Base-by-base conservation (phyloP, 2,797 vertebrate genomes). In the Pseudochromis fuscus region DNA sequence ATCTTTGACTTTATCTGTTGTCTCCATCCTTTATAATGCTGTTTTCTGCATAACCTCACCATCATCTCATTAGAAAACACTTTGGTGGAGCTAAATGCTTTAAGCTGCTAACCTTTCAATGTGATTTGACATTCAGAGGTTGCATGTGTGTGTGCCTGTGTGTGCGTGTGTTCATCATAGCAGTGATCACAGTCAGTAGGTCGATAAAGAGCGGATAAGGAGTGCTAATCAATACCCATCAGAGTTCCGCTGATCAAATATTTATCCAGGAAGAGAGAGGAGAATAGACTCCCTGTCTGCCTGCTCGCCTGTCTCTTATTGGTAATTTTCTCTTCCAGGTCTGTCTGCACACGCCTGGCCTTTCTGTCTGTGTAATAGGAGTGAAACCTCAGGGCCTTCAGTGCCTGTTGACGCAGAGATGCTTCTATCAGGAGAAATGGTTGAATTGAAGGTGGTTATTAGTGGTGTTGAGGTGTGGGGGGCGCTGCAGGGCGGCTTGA, bases 221-320 rank as follows among this genome's bases (percentile, higher is more conserved):
- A n/a, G 91, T 84, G 88, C 86, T 84, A 87, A 96, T 97, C 96
- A 90, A 95, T 97, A 94, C 76, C 92, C 88, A 85, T 92, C 88
- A 94, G 93, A 93, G 88, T 86, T 89, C 85, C 21, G 49, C 87
- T 92, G 87, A 93, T 97, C 81, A 88, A 90, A 88, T 90, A 90
- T 90, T 88, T 80, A 84, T 91, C 83, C 75, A 83, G 85, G 73
- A 84, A 88, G 82, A 66, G 76, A 64, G 63, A 37, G 49, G 49
- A 52, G 74, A 67, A 83, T 72, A 74, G 80, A 85, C 82, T 86
- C 59, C 45, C 61, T 61, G 83, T 77, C 83, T 64, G 62, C 38
- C 51, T 28, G 18, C 55, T 31, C 11, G 12, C 42, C 72, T 51
- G 16, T 58, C 64, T 84, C 13, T 31, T 30, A 23, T 44, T 61